phyloP scores from a whole-genome alignment of 2,113 vertebrate genomes.

The Takifugu flavidus region DNA sequence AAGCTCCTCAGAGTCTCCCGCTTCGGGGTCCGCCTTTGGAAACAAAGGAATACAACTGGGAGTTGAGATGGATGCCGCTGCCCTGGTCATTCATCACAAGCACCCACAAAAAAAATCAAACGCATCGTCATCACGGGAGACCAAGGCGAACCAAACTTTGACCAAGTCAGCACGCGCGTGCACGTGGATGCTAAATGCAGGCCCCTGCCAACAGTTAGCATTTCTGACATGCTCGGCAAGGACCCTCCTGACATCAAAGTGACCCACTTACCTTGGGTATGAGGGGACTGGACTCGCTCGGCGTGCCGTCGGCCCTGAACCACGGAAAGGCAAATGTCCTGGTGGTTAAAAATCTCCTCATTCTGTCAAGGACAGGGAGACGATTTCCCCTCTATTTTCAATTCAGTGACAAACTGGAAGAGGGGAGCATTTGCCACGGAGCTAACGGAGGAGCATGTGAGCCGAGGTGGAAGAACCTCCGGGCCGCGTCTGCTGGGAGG shows the following conservation, averaged over 20 bases:
- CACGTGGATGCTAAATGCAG: no score
- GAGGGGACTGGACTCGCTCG: constrained; percentile 73
- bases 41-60: constrained; percentile 17
- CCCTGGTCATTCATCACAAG: no score
- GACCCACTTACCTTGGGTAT: constrained; percentile 79
- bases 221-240: no score
- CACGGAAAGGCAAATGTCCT: constrained; percentile 49
- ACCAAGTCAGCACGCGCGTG: no score
- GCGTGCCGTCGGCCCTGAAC: constrained; percentile 18
- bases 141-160: no score
- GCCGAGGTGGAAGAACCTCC: constrained; percentile 30
- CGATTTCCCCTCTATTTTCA: constrained; percentile 10
- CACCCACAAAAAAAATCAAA: no score
- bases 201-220: no score
- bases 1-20: constrained; percentile 20
- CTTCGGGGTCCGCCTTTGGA: constrained; percentile 39
- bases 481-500: constrained; percentile 34
- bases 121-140: no score
- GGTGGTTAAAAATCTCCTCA: constrained; percentile 43
- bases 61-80: background rate
- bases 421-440: constrained; percentile 5
- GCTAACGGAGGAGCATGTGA: constrained; percentile 45
- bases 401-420: constrained; percentile 7
- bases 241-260: background rate
- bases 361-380: constrained; percentile 41